phyloP scores from a whole-genome alignment of 2,113 vertebrate genomes.

The Grammomys dolichurus region DNA sequence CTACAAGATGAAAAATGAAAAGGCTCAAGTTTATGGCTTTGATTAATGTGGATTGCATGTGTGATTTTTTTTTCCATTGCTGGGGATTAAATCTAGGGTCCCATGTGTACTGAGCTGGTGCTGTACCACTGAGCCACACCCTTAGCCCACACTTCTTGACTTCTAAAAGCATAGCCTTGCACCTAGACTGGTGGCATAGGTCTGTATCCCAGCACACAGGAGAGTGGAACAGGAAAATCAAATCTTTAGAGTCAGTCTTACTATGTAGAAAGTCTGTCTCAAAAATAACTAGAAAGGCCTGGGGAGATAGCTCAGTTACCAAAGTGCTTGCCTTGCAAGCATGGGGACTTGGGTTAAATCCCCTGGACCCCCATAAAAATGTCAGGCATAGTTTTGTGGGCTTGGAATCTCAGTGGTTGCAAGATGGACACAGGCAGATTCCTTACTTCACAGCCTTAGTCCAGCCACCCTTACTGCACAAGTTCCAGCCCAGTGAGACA shows the following conservation, averaged over 20 bases:
- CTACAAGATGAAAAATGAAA: not conserved
- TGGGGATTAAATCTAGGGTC: not conserved
- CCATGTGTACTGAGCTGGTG: not conserved
- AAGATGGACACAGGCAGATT: too few relatives aligned
- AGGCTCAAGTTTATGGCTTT: too few relatives aligned
- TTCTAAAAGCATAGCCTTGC: not conserved
- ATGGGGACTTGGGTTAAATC: not conserved
- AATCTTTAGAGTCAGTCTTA: not conserved
- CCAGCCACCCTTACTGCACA: not conserved
- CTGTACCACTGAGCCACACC: not conserved
- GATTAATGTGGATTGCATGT: not conserved
- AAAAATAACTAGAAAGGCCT: not conserved
- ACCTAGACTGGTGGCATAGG: not conserved
- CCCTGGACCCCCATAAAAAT: not conserved
- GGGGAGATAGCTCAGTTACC: not conserved
- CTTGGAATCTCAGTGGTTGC: not conserved
- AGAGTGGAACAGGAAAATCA: not conserved
- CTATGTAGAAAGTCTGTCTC: not conserved
- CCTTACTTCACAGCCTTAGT: not conserved
- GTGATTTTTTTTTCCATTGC: too few relatives aligned
- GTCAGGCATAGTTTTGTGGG: not conserved
- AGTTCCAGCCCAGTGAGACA: too few relatives aligned
- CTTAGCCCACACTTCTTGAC: not conserved
- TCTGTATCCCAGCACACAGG: not conserved
- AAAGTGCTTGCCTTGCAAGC: not conserved